A percentile compares a stretch with the other conserved stretches of the same genome.
Evolutionary conservation across 92 coral and sea anemone genomes (phyloP).

Genomic region (Porites rus): DNA sequence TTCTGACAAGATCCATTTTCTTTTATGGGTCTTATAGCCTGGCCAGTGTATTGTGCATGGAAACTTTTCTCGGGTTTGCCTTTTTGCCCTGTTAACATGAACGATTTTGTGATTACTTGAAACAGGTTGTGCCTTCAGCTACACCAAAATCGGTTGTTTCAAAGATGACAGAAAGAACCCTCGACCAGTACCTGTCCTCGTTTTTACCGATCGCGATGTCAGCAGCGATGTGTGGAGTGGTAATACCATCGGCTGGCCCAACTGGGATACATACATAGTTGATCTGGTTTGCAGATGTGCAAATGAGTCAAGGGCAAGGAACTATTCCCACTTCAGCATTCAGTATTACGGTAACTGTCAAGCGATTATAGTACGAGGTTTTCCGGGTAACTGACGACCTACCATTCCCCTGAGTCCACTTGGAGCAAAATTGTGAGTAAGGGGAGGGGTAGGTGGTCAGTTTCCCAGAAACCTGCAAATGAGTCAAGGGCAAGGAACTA

Average conservation of each 20-base stretch:
- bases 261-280: constrained; percentile 47
- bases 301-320: constrained; percentile 34
- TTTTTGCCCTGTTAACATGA: too few species aligned
- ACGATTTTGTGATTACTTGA: too few species aligned
- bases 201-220: constrained; percentile 62
- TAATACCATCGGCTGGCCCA: constrained; percentile 45
- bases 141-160: constrained; percentile 51
- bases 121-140: constrained; percentile 31
- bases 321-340: constrained; percentile 46
- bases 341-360: constrained; percentile 65
- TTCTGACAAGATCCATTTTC: too few species aligned
- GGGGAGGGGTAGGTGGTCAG: too few species aligned
- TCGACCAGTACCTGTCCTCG: constrained; percentile 47
- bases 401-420: too few species aligned
- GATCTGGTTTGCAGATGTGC: constrained; percentile 66
- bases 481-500: too few species aligned
- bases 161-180: constrained; percentile 16
- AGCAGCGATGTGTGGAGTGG: constrained; percentile 40
- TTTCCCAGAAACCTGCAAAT: too few species aligned
- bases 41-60: too few species aligned
- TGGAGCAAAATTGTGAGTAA: too few species aligned
- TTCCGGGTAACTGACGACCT: too few species aligned
- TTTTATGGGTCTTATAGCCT: too few species aligned
- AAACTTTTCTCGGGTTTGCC: too few species aligned
- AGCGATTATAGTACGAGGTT: background rate